A percentile compares a stretch with the other conserved stretches of the same genome.
phyloP scores from a whole-genome alignment of 2,888 invertebrate genomes.

The Torymus tubicola region DNA sequence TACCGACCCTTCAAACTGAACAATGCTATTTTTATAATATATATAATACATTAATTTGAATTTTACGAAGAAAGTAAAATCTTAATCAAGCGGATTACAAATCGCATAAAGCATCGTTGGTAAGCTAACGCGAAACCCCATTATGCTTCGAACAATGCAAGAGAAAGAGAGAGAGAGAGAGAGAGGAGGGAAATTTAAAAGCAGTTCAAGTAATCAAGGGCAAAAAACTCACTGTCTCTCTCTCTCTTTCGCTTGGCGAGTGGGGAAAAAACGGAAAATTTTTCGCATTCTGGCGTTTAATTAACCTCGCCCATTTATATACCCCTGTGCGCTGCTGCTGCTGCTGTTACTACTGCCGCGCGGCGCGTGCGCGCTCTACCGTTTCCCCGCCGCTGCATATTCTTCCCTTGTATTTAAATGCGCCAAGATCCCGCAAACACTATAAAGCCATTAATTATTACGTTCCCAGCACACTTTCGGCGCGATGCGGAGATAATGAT shows the following conservation, averaged over 20 bases:
- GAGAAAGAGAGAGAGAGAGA: too few relatives aligned
- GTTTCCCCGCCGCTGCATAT: background rate
- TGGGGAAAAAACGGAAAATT: constrained; percentile 10
- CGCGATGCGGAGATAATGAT: constrained; percentile 1
- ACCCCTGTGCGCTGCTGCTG: background rate
- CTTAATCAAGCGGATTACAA: background rate
- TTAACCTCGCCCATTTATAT: constrained; percentile 17
- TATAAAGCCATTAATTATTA: constrained; percentile 41
- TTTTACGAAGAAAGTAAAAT: background rate
- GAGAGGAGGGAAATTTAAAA: background rate
- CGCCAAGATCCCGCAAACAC: background rate
- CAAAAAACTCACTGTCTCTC: background rate
- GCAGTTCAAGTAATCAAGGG: constrained; percentile 7
- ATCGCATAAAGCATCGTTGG: too few relatives aligned
- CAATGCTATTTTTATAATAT: too few relatives aligned
- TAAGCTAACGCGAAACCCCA: background rate
- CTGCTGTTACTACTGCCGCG: too few relatives aligned
- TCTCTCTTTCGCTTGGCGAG: background rate
- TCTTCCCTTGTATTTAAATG: constrained; percentile 40
- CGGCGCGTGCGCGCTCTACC: background rate
- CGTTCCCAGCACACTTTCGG: constrained; percentile 27
- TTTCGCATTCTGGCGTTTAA: constrained; percentile 20
- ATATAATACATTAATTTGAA: background rate
- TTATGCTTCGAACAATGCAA: too few relatives aligned
- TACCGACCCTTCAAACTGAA: too few relatives aligned